Base-by-base conservation (phyloP, 1,140 invertebrate species). In the Solen grandis region DNA sequence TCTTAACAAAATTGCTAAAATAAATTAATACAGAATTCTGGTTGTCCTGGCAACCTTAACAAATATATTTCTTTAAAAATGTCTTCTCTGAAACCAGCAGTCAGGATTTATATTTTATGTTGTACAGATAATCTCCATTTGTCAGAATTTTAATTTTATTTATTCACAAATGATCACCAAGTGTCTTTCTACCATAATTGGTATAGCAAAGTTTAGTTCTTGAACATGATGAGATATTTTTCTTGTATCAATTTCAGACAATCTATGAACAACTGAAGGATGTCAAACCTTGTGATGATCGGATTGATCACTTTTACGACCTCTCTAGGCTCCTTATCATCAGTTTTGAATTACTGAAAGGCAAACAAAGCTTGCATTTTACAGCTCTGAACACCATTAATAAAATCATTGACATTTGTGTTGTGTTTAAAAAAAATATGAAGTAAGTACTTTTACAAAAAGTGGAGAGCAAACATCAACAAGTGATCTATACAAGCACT, bases 361-460 rank as follows among this genome's bases (percentile, higher is more conserved):
- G 94, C 5, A 93, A 93, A 5, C 94, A 94, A 85, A 93, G 93
- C n/a, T 90, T 94, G 16, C 94, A 95, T 85, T 94, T 94, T 86
- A 94, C 94, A 0, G 94, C 94, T 5, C 91, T 95, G 83, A 92
- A 93, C 60, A 93, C 93, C 59, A 92, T 95, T 63, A 95, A 95
- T 88, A 93, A 94, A 87, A 92, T 95, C 38, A 93, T 95, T 25
- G 94, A 95, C 85, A 92, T 93, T 5, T 93, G 91, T 65, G 90
- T 93, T 35, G 86, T 91, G 8, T 85, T 36, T 84, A 90, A 75
- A 85, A 86, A 35, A 89, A 88, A 60, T 87, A 89, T 73, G 87
- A 91, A 76, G 82, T 82, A 19, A 77, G 54, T 41, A 50, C 65
- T 10, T 63, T 85, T 69, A 69, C 78, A 13, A 81, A 75, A 59